Evolutionary conservation across 92 coral and sea anemone genomes (phyloP).

Genomic region (Umimayanthus kanabou): DNA sequence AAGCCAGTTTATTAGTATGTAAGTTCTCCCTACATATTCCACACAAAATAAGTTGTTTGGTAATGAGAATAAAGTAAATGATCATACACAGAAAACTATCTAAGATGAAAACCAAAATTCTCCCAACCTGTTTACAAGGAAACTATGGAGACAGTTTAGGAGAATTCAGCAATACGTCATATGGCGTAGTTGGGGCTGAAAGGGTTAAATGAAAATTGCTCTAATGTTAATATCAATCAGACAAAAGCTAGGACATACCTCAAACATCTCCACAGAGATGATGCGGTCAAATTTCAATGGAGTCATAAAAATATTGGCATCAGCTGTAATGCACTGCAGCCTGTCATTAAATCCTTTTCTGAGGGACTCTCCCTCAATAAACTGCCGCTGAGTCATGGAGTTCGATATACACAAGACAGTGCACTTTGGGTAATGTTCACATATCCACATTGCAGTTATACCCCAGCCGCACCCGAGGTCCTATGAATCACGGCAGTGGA

Average conservation of each 20-base stretch:
- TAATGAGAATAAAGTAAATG: no score
- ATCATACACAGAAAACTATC: no score
- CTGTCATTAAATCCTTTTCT: slow-evolving; percentile 58
- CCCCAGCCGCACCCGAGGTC: slow-evolving; percentile 97
- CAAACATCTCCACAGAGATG: slow-evolving; percentile 88
- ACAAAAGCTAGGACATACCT: slow-evolving; percentile 50
- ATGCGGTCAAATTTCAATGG: slow-evolving; percentile 76
- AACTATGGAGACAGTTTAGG: no score
- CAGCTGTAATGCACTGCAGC: slow-evolving; percentile 77
- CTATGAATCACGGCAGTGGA: slow-evolving; percentile 40
- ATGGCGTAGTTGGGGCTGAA: no score
- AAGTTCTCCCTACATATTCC: no score
- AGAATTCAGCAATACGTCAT: no score
- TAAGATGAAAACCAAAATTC: no score
- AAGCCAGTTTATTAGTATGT: no score
- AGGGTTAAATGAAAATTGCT: no score
- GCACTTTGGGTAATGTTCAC: slow-evolving; percentile 78
- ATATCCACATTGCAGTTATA: slow-evolving; percentile 72
- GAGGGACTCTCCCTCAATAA: slow-evolving; percentile 72
- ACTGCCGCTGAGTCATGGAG: slow-evolving; percentile 76
- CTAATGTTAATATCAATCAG: no score
- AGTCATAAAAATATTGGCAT: slow-evolving; percentile 85
- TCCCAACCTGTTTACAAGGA: no score
- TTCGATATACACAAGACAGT: slow-evolving; percentile 75
- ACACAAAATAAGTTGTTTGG: no score